A percentile compares a stretch with the other conserved stretches of the same genome.
Conservation (phyloP, 2,888 invertebrate genomes). For the Ceramica pisi region DNA sequence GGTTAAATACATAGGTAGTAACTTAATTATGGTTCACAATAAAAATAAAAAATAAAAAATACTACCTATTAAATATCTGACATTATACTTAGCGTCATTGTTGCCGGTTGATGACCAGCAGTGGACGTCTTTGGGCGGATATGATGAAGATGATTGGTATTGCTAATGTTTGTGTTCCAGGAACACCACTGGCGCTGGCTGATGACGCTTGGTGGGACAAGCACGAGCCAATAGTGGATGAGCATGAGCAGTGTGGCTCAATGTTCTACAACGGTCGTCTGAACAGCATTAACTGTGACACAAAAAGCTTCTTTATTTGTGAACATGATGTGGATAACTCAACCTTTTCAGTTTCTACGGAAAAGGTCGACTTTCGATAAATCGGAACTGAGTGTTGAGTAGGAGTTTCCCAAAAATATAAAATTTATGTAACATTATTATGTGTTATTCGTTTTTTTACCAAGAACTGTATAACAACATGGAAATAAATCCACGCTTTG, state of each 20-base stretch:
- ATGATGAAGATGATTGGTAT: background rate
- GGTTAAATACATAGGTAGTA: too few species aligned
- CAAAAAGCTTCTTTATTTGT: background rate
- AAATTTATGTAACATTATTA: too few species aligned
- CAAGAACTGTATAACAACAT: too few species aligned
- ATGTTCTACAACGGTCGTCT: background rate
- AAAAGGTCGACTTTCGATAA: background rate
- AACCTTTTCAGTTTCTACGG: background rate
- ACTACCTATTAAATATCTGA: too few species aligned
- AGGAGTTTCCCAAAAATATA: background rate
- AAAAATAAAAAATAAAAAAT: too few species aligned
- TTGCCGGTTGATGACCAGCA: too few species aligned
- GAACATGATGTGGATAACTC: background rate
- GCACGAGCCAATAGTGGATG: background rate
- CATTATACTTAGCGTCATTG: too few species aligned
- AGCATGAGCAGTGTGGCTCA: background rate
- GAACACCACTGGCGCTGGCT: background rate
- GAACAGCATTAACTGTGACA: background rate
- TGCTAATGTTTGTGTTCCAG: background rate
- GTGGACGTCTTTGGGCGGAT: too few species aligned
- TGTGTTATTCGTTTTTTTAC: too few species aligned
- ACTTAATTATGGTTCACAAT: too few species aligned
- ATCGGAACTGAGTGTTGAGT: background rate
- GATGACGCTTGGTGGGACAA: background rate
- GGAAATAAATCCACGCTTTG: too few species aligned